Evolutionary conservation across 2,888 invertebrate species (phyloP).

Genomic region (Melitaea athalia): DNA sequence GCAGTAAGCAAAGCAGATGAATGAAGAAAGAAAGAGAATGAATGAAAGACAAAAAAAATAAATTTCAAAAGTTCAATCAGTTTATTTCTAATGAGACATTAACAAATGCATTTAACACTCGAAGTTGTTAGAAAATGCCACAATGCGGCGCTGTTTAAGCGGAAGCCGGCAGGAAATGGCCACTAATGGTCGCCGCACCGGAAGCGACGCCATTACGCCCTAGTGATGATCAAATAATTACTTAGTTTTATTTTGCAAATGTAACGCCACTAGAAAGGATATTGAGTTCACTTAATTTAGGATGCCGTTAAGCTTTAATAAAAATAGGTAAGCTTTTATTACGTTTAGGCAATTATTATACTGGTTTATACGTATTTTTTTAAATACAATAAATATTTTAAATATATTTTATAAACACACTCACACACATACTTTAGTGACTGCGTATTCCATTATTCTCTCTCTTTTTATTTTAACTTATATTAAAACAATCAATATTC

Average conservation of each 20-base stretch:
- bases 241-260: slow-evolving; percentile 46
- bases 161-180: slow-evolving; percentile 78
- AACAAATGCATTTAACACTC: slow-evolving; percentile 11
- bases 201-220: slow-evolving; percentile 74
- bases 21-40: too few relatives aligned
- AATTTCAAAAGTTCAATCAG: not conserved
- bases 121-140: slow-evolving; percentile 27
- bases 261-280: slow-evolving; percentile 13
- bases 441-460: too few relatives aligned
- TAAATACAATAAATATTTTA: too few relatives aligned
- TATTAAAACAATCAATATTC: too few relatives aligned
- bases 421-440: too few relatives aligned
- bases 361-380: too few relatives aligned
- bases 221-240: slow-evolving; percentile 79
- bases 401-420: too few relatives aligned
- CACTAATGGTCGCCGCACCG: slow-evolving; percentile 77
- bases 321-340: not conserved
- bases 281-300: not conserved
- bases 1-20: too few relatives aligned
- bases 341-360: not conserved
- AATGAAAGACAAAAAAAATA: too few relatives aligned
- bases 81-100: slow-evolving; percentile 7
- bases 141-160: slow-evolving; percentile 52
- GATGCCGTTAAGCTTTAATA: not conserved
- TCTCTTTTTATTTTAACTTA: too few relatives aligned